These are phyloP conservation scores for Rhamnusium bicolor DNA, from an alignment of 2,888 invertebrate species.

Conservation along the genomic window DNA sequence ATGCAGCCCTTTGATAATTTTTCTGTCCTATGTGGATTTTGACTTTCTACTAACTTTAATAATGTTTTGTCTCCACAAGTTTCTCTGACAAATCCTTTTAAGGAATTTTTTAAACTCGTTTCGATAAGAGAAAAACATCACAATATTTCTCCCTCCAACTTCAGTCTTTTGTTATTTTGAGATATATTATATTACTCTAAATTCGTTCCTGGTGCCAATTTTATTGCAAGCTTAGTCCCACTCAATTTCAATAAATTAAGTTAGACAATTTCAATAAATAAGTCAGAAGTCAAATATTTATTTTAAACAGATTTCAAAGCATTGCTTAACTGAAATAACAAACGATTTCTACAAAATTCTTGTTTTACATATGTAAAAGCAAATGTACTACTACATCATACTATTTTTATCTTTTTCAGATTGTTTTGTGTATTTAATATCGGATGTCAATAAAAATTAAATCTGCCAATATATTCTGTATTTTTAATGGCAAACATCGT, in stretches of 20 bases:
- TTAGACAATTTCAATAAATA: not conserved
- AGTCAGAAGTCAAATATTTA: not conserved
- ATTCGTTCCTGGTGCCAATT: not conserved
- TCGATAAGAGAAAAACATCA: too few relatives aligned
- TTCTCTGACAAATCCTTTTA: too few relatives aligned
- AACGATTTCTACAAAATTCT: not conserved
- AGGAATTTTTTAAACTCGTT: too few relatives aligned
- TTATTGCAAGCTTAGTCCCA: not conserved
- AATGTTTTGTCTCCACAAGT: too few relatives aligned
- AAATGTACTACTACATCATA: not conserved
- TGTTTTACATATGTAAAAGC: not conserved
- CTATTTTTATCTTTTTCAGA: not conserved
- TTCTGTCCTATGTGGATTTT: too few relatives aligned
- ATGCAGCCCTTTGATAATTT: too few relatives aligned
- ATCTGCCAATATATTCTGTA: too few relatives aligned
- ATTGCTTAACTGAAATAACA: not conserved
- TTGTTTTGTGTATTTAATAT: too few relatives aligned
- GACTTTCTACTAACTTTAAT: not conserved
- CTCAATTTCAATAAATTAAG: not conserved
- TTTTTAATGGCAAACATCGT: too few relatives aligned
- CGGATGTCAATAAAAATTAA: too few relatives aligned
- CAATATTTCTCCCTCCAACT: too few relatives aligned
- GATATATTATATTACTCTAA: not conserved
- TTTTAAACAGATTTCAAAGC: not conserved
- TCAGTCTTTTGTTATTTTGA: not conserved